Conservation (phyloP, 2,888 invertebrate genomes). For the Mythimna loreyi region DNA sequence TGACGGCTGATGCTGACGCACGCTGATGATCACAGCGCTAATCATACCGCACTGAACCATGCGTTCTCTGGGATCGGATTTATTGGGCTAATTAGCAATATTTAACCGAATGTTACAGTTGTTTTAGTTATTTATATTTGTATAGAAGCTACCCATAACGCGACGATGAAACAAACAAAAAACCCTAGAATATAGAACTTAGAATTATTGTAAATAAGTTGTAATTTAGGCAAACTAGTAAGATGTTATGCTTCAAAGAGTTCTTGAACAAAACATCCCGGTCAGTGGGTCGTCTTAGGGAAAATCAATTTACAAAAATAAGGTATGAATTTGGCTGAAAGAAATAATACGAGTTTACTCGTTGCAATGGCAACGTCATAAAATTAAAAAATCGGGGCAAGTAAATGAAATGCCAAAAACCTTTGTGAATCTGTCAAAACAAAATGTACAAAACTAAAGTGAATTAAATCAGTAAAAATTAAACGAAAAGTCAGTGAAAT, state of each 20-base stretch:
- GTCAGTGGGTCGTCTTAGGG: no score
- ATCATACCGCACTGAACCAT: constrained; percentile 49
- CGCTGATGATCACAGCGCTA: constrained; percentile 66
- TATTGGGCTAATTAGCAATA: constrained; percentile 21
- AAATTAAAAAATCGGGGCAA: constrained; percentile 2
- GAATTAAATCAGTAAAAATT: constrained; percentile 26
- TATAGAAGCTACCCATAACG: not conserved
- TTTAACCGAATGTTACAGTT: constrained; percentile 9
- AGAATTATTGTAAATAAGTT: not conserved
- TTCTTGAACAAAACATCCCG: not conserved
- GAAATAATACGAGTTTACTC: not conserved
- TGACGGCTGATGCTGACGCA: constrained; percentile 67
- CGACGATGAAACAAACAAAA: no score
- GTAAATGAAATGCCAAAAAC: constrained; percentile 24
- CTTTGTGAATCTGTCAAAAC: constrained; percentile 28
- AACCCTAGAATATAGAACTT: not conserved
- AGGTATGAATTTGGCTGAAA: constrained; percentile 38
- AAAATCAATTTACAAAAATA: not conserved
- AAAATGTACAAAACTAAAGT: constrained; percentile 39
- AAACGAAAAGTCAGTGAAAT: not conserved
- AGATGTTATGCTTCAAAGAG: not conserved
- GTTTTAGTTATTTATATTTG: constrained; percentile 5
- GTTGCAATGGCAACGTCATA: not conserved
- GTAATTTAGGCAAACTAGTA: not conserved
- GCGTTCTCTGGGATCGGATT: constrained; percentile 33